Base-by-base conservation (phyloP, 2,113 vertebrate species). In the Struthidea cinerea region DNA sequence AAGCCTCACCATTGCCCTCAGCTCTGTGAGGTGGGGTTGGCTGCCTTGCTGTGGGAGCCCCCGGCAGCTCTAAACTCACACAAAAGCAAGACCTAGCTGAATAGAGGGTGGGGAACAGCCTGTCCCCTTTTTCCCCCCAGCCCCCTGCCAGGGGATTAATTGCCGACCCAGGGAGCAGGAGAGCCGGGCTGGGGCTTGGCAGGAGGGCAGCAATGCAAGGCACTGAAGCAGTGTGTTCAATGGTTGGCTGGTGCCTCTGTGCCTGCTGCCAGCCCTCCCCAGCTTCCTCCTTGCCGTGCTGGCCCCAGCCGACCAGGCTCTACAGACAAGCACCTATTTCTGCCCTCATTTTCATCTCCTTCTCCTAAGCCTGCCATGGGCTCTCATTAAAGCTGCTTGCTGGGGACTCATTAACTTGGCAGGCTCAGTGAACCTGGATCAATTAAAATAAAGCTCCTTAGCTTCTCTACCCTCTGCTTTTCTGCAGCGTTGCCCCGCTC, bases 371-470 rank as follows among this genome's bases (percentile, higher is more conserved):
- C 83, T 94, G 86, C 90, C 68, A 57, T 2, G 0, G 76, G 60
- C 76, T 94, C 89, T 94, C 12, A 56, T 96, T 93, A 94, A 93
- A 92, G 76, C 80, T 93, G 73, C 76, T 96, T 95, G 64, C 93
- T 71, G 64, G 86, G 89, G 83, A 94, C 89, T 92, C 68, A 95
- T 97, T 97, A 96, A 93, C 91, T 97, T 90, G 91, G 80, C 91
- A 94, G 86, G 91, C 91, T 92, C 83, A 89, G 89, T 81, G 91
- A 96, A 92, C 89, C 87, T 4, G 0, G 80, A 90, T 97, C 91
- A 93, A 89, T 95, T 94, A 93, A 94, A 95, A 86, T 67, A 90
- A 95, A 97, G 84, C 93, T 90, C 46, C 91, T 96, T 89, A 89
- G 60, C 76, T 78, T 78, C 64, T 70, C 84, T 93, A 56, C 52